Percentiles rank a stretch among this genome's conserved stretches.
Evolutionary conservation across 2,113 vertebrate genomes (phyloP).

Genomic region (Rhea americana): DNA sequence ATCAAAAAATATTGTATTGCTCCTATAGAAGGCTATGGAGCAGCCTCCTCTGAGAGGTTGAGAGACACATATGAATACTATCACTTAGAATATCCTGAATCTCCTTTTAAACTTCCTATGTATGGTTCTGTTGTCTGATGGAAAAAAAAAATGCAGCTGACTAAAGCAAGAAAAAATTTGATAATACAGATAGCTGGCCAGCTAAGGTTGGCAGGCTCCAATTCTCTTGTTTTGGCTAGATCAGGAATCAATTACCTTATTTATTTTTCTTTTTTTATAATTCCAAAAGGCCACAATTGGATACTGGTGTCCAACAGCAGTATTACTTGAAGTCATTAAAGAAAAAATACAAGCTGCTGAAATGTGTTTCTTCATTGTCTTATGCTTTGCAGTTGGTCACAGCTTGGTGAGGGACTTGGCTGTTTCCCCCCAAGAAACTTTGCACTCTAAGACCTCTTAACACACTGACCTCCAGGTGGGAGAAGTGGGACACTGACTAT

Average conservation of each 20-base stretch:
- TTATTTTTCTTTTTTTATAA: not conserved
- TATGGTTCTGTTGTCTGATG: not conserved
- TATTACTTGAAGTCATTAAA: not conserved
- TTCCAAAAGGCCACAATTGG: not conserved
- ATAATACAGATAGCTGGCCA: not conserved
- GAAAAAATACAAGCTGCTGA: not conserved
- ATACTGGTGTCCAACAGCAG: not conserved
- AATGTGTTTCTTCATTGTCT: not conserved
- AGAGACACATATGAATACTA: not conserved
- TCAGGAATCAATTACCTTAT: not conserved
- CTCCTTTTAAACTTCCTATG: not conserved
- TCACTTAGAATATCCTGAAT: not conserved
- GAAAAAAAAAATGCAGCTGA: accelerated
- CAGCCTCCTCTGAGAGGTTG: not conserved
- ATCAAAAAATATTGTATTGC: not conserved
- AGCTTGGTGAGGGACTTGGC: not conserved
- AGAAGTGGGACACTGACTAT: not conserved
- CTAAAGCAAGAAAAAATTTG: not conserved
- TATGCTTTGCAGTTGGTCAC: not conserved
- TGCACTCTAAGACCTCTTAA: not conserved
- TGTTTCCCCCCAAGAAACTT: not conserved
- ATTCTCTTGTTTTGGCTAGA: not conserved
- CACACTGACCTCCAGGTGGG: not conserved
- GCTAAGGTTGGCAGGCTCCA: not conserved
- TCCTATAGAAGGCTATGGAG: not conserved